Percentiles rank a stretch among this genome's conserved stretches.
These are phyloP conservation scores for Melinopterus prodromus DNA, from an alignment of 2,888 invertebrate genomes.

Conservation along the genomic window DNA sequence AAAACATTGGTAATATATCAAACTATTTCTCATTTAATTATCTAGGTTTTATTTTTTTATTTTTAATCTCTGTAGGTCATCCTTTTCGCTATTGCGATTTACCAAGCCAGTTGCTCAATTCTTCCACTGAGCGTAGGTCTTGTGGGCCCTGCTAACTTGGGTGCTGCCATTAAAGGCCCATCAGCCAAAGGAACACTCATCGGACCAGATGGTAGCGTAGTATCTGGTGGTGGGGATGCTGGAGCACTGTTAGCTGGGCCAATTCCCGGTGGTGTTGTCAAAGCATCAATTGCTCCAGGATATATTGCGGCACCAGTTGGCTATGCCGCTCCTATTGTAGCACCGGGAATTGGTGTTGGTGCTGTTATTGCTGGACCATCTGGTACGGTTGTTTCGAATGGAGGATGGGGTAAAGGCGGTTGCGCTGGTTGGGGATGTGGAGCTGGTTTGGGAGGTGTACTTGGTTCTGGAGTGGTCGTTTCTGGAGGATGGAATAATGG, in stretches of 20 bases:
- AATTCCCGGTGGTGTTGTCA: slow-evolving; percentile 52
- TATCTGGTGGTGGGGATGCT: slow-evolving; percentile 60
- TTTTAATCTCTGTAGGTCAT: slow-evolving; percentile 18
- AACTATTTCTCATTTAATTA: background rate
- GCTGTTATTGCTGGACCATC: slow-evolving; percentile 39
- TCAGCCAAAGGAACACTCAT: slow-evolving; percentile 39
- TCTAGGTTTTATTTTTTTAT: slow-evolving; percentile 4
- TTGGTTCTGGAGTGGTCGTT: slow-evolving; percentile 6
- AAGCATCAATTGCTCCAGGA: slow-evolving; percentile 50
- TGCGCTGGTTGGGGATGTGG: slow-evolving; percentile 25
- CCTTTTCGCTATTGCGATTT: slow-evolving; percentile 21
- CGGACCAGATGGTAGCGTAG: slow-evolving; percentile 59
- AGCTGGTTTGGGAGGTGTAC: slow-evolving; percentile 23
- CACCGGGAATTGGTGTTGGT: slow-evolving; percentile 31
- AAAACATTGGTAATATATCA: slow-evolving; percentile 27
- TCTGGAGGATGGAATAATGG: slow-evolving; percentile 31
- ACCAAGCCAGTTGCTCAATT: slow-evolving; percentile 12
- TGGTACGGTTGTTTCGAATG: slow-evolving; percentile 34
- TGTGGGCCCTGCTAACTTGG: slow-evolving; percentile 26
- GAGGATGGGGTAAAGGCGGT: background rate
- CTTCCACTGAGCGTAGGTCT: slow-evolving; percentile 22
- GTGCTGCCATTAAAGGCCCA: slow-evolving; percentile 34
- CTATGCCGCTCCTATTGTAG: slow-evolving; percentile 28
- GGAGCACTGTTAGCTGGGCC: slow-evolving; percentile 58
- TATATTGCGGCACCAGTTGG: slow-evolving; percentile 17